These are phyloP conservation scores for Chloroceryle inda DNA, from an alignment of 2,797 vertebrate genomes.

Conservation along the genomic window DNA sequence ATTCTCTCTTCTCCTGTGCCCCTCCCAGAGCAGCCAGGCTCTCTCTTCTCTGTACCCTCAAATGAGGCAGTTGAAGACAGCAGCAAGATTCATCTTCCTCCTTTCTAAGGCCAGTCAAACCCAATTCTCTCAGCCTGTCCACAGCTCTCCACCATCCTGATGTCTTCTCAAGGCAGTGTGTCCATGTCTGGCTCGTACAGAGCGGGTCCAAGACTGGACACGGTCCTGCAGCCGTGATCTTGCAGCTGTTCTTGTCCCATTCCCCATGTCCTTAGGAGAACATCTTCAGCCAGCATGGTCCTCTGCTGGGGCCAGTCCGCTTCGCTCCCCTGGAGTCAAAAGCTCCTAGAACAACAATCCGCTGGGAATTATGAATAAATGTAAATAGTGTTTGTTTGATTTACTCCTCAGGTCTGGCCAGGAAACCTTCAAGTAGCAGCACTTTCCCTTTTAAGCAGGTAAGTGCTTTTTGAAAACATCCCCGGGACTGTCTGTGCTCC, in stretches of 20 bases:
- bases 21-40: not conserved
- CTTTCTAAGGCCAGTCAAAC: not conserved
- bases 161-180: not conserved
- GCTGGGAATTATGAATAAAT: constrained; percentile 9
- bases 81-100: not conserved
- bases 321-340: not conserved
- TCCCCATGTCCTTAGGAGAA: not conserved
- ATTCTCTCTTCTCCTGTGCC: not conserved
- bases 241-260: not conserved
- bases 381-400: constrained; percentile 39
- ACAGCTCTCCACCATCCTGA: not conserved
- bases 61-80: not conserved
- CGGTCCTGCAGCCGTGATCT: not conserved
- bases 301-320: not conserved
- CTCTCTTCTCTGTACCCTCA: not conserved
- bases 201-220: accelerated
- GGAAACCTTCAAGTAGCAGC: constrained; percentile 38
- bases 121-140: not conserved
- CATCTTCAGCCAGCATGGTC: not conserved
- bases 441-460: constrained; percentile 45
- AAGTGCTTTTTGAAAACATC: constrained; percentile 7
- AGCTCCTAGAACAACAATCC: constrained; percentile 8
- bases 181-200: not conserved
- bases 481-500: not conserved
- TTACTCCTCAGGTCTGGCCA: constrained; percentile 31